Conservation (phyloP, 2,888 invertebrate genomes). For the Carabus problematicus region DNA sequence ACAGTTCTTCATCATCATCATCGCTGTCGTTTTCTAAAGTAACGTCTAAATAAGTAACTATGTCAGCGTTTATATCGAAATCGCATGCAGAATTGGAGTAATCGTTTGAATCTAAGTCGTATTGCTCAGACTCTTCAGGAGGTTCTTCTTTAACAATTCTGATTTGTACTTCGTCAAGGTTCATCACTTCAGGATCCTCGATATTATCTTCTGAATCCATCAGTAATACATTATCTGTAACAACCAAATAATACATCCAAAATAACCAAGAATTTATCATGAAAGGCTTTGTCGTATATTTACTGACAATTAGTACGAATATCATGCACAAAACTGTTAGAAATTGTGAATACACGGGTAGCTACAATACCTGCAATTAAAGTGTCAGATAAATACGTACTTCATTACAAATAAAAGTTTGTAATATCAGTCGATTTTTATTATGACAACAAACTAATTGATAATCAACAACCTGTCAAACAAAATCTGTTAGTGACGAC, state of each 20-base stretch:
- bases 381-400: too few relatives aligned
- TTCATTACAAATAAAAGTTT: too few relatives aligned
- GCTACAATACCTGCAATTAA: too few relatives aligned
- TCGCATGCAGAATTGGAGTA: neutral
- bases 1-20: conserved; percentile 23
- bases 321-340: too few relatives aligned
- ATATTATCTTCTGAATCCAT: conserved; percentile 6
- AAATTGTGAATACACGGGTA: too few relatives aligned
- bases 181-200: conserved; percentile 15
- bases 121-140: conserved; percentile 10
- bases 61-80: conserved; percentile 22
- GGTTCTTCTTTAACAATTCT: conserved; percentile 25
- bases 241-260: neutral
- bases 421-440: too few relatives aligned
- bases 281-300: too few relatives aligned
- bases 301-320: too few relatives aligned
- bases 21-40: conserved; percentile 21
- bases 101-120: neutral
- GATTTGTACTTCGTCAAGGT: conserved; percentile 4
- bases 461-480: too few relatives aligned
- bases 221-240: neutral
- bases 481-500: too few relatives aligned
- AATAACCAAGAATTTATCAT: neutral
- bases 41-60: conserved; percentile 25
- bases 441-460: too few relatives aligned